Evolutionary conservation across 2,797 vertebrate genomes (phyloP).

Genomic region (Euthynnus affinis): DNA sequence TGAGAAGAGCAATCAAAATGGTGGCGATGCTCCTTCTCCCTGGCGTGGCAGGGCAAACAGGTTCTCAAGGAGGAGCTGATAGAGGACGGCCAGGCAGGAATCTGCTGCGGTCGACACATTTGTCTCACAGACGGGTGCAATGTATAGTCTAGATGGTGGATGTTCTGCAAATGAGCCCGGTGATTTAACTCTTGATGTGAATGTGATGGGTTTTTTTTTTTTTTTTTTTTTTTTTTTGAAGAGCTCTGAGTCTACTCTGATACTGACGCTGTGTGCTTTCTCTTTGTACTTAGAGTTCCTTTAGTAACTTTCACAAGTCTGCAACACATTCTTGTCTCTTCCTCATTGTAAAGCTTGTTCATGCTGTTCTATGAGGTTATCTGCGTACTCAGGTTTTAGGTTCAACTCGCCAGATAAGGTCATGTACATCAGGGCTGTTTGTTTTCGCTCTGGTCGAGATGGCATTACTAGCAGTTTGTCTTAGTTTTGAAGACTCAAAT

Average conservation of each 20-base stretch:
- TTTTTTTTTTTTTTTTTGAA: conserved; percentile 10
- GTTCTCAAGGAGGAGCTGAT: conserved; percentile 82
- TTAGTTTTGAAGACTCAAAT: neutral
- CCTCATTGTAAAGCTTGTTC: conserved; percentile 25
- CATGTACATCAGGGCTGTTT: conserved; percentile 35
- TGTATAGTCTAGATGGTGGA: conserved; percentile 55
- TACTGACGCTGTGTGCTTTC: neutral
- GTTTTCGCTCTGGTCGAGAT: conserved; percentile 15
- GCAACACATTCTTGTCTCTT: conserved; percentile 48
- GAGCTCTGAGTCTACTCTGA: conserved; percentile 5
- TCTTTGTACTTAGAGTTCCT: conserved; percentile 44
- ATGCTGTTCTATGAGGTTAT: conserved; percentile 25
- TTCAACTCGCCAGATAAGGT: conserved; percentile 27
- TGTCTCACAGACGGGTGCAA: conserved; percentile 51
- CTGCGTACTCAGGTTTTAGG: conserved; percentile 36
- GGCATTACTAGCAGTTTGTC: conserved; percentile 15
- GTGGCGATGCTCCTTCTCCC: conserved; percentile 85
- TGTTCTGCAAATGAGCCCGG: conserved; percentile 63
- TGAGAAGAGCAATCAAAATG: conserved; percentile 89
- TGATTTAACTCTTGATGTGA: conserved; percentile 43
- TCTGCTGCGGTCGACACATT: conserved; percentile 77
- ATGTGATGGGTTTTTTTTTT: conserved; percentile 1
- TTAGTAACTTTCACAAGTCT: conserved; percentile 66
- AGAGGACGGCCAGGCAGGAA: conserved; percentile 70
- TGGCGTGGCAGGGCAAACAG: conserved; percentile 85